Conservation (phyloP, 2,113 vertebrate species). For the Cyprinus carpio region DNA sequence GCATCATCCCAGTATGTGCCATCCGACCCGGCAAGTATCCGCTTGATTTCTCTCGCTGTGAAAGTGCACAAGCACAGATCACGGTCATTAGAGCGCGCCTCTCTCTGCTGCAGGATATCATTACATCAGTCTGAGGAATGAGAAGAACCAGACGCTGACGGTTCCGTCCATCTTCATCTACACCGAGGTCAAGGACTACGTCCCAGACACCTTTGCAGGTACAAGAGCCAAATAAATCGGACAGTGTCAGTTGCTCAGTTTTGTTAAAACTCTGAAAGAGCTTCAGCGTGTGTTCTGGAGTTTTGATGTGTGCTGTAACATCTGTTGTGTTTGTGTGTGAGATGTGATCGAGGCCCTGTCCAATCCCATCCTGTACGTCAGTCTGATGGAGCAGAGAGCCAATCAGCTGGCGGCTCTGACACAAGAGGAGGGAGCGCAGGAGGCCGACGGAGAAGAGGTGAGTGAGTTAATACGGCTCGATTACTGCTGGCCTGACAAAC, state of each 20-base stretch:
- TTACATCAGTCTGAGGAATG: slow-evolving; percentile 92
- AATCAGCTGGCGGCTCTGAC: slow-evolving; percentile 93
- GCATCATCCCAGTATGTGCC: slow-evolving; percentile 92
- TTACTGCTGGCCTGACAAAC: too few species aligned
- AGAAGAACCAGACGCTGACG: slow-evolving; percentile 91
- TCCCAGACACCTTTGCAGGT: slow-evolving; percentile 97
- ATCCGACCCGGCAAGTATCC: slow-evolving; percentile 86
- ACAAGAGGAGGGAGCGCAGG: slow-evolving; percentile 92
- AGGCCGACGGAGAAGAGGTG: slow-evolving; percentile 88
- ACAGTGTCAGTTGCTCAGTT: too few species aligned
- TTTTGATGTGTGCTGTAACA: too few species aligned
- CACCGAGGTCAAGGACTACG: slow-evolving; percentile 96
- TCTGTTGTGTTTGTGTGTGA: slow-evolving; percentile 54
- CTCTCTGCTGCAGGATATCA: slow-evolving; percentile 83
- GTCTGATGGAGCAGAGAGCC: slow-evolving; percentile 97
- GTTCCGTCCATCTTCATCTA: slow-evolving; percentile 93
- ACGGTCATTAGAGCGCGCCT: background rate
- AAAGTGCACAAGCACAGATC: background rate
- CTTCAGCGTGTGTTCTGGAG: too few species aligned
- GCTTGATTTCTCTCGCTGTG: background rate
- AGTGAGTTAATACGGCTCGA: background rate
- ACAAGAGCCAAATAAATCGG: slow-evolving; percentile 26
- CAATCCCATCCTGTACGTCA: slow-evolving; percentile 95
- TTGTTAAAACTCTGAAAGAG: too few species aligned
- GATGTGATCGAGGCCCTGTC: slow-evolving; percentile 97